These are phyloP conservation scores for Pteropus alecto DNA, from an alignment of 2,113 vertebrate genomes.

Conservation along the genomic window DNA sequence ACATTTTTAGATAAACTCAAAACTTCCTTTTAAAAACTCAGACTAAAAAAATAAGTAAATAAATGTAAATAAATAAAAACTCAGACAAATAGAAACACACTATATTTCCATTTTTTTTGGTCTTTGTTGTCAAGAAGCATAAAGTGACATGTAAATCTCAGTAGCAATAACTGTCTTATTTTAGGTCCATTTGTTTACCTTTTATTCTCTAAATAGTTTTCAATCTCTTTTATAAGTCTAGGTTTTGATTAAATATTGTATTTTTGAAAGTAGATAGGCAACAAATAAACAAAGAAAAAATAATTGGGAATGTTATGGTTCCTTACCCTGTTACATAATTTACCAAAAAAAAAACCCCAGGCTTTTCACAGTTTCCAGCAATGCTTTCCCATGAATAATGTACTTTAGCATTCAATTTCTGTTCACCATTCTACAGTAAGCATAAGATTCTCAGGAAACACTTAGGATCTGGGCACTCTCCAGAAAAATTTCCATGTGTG, in stretches of 20 bases:
- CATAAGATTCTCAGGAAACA: not conserved
- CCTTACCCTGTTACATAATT: not conserved
- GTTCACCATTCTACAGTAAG: not conserved
- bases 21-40: not conserved
- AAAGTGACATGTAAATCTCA: not conserved
- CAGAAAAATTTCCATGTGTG: not conserved
- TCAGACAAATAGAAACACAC: not conserved
- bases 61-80: no score
- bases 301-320: not conserved
- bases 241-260: conserved; percentile 11
- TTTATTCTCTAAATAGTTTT: not conserved
- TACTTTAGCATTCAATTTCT: not conserved
- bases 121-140: not conserved
- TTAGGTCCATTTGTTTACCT: not conserved
- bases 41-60: not conserved
- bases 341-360: not conserved
- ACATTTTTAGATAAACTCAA: not conserved
- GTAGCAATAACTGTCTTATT: not conserved
- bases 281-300: not conserved
- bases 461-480: not conserved
- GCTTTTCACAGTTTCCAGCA: not conserved
- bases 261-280: conserved; percentile 13
- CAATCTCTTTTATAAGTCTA: not conserved
- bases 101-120: not conserved
- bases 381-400: conserved; percentile 5